Evolutionary conservation across 2,888 invertebrate genomes (phyloP), one percentile per base, ranked within the genome.

Genomic region (Caradrina kadenii): DNA sequence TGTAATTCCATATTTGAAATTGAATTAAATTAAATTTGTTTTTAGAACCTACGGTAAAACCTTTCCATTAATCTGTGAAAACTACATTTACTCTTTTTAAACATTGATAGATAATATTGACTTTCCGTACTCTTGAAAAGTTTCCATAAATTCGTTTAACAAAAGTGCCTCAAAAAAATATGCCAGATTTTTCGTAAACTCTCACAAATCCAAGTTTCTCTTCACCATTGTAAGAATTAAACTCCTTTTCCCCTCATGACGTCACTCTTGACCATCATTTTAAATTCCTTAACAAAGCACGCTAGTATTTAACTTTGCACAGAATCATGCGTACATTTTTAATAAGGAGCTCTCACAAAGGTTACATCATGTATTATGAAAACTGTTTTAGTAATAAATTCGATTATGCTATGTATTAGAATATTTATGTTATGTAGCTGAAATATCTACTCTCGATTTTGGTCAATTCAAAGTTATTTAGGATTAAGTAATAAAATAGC

Each of bases 211-310:
- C 35, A 15, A 61, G 5, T 15, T 39, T 45, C 17, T 15, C 13
- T 13, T 35, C 49, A 49, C 11, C n/a, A 42, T 26, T 19, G 1
- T 7, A 55, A 65, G 63, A 13, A 42, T 54, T 66, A 45, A 67
- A 76, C 67, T 26, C n/a, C n/a, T n/a, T n/a, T n/a, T n/a, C n/a
- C n/a, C n/a, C n/a, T n/a, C n/a, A n/a, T n/a, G n/a, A n/a, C n/a
- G n/a, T n/a, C n/a, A n/a, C n/a, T 11, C 31, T 81, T 83, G 76
- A 71, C 85, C 84, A 78, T 26, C 4, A 3, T 26, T 90, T 86
- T 71, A 84, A 88, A 92, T 92, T 91, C 90, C 86, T 86, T 80
- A 82, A 87, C 87, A 87, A 86, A 79, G 76, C 66, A 64, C 77
- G 42, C 13, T 73, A 86, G 84, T 88, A 84, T 90, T 90, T 87